Percentiles rank a stretch among this genome's conserved stretches.
These are phyloP conservation scores for Ardeotis arabs DNA, from an alignment of 2,113 vertebrate genomes.

Conservation along the genomic window DNA sequence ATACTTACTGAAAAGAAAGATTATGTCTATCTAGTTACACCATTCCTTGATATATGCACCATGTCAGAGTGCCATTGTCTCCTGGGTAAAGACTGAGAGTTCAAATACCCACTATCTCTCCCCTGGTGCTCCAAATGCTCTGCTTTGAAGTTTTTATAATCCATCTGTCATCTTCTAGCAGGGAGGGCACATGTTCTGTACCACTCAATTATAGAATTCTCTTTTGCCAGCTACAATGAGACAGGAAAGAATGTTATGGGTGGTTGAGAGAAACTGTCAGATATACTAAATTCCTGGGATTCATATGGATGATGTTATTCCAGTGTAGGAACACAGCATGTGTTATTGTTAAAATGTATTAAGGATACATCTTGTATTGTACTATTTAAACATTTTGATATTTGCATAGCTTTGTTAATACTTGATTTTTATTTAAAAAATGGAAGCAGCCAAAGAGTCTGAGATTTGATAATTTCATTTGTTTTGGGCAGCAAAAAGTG, in stretches of 20 bases:
- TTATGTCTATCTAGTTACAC: conserved; percentile 96
- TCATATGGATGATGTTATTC: conserved; percentile 85
- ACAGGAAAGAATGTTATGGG: conserved; percentile 91
- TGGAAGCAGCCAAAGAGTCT: neutral
- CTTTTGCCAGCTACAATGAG: conserved; percentile 91
- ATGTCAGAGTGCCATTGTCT: conserved; percentile 98
- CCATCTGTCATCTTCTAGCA: conserved; percentile 99
- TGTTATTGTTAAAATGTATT: conserved; percentile 86
- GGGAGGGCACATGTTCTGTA: conserved; percentile 97
- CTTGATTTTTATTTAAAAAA: conserved; percentile 63
- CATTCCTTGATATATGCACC: conserved; percentile 97
- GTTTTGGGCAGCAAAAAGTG: conserved; percentile 32
- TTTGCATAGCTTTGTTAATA: conserved; percentile 53
- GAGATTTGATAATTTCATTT: conserved; percentile 60
- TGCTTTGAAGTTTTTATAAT: conserved; percentile 99
- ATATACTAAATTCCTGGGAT: conserved; percentile 88
- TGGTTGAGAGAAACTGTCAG: conserved; percentile 90
- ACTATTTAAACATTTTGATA: conserved; percentile 62
- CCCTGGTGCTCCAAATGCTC: conserved; percentile 95
- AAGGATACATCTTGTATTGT: conserved; percentile 68
- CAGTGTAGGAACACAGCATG: conserved; percentile 82
- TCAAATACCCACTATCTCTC: conserved; percentile 99
- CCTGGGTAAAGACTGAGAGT: conserved; percentile 98
- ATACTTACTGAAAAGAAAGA: conserved; percentile 90
- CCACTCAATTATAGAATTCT: conserved; percentile 97